These are phyloP conservation scores for Eupithecia pulchellata DNA, from an alignment of 2,888 invertebrate species.

Conservation along the genomic window DNA sequence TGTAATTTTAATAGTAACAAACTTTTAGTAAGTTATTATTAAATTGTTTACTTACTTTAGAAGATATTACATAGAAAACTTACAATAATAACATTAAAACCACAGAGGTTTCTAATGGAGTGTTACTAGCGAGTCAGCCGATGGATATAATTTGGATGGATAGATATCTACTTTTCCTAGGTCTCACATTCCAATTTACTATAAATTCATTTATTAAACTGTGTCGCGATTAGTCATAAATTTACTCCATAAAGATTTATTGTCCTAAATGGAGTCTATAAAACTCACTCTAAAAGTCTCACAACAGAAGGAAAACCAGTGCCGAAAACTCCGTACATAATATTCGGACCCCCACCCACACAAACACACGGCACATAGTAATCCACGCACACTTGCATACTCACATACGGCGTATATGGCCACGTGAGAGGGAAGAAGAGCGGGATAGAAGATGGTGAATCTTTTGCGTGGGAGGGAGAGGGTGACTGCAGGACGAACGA, in stretches of 20 bases:
- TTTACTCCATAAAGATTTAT: neutral
- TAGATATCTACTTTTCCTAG: neutral
- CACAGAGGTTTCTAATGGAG: no score
- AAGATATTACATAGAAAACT: no score
- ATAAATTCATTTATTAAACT: no score
- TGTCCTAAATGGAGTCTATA: constrained; percentile 14
- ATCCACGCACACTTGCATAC: constrained; percentile 58
- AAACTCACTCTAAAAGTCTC: constrained; percentile 40
- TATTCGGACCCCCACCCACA: constrained; percentile 81
- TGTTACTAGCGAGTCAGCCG: no score
- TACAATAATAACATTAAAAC: no score
- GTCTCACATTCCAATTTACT: neutral
- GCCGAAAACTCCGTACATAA: constrained; percentile 76
- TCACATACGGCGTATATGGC: constrained; percentile 72
- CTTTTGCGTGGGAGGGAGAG: constrained; percentile 71
- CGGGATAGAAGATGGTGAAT: constrained; percentile 43
- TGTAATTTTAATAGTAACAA: neutral
- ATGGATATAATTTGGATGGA: no score
- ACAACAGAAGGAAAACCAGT: constrained; percentile 62
- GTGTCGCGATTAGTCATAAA: neutral
- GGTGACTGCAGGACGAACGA: constrained; percentile 83
- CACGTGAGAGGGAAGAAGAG: constrained; percentile 73
- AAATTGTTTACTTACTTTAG: no score
- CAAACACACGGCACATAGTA: constrained; percentile 63
- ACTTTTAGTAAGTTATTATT: no score